These are phyloP conservation scores for Elephas maximus DNA, from an alignment of 2,113 vertebrate species.

Conservation along the genomic window DNA sequence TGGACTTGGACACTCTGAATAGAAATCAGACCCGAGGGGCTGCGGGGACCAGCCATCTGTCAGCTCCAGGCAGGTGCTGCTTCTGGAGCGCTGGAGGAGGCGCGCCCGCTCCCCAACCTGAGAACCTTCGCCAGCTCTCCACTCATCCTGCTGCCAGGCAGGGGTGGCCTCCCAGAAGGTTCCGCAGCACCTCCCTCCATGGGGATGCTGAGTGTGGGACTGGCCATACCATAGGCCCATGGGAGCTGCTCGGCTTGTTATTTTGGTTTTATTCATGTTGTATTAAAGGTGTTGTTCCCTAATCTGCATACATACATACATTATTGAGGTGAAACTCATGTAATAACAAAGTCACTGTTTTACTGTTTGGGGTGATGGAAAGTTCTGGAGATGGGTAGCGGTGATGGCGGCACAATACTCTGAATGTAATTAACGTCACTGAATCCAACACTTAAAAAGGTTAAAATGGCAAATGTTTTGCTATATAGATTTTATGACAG, in stretches of 20 bases:
- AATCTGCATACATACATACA: rapidly evolving
- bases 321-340: not conserved
- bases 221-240: not conserved
- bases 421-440: too few relatives aligned
- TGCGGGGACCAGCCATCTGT: not conserved
- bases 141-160: rapidly evolving
- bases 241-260: not conserved
- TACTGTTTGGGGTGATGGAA: too few relatives aligned
- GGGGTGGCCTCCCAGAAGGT: not conserved
- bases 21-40: not conserved
- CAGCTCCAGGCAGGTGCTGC: not conserved
- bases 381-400: too few relatives aligned
- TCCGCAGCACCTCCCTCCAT: not conserved
- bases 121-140: too few relatives aligned
- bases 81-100: not conserved
- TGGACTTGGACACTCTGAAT: not conserved
- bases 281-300: not conserved
- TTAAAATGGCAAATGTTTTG: too few relatives aligned
- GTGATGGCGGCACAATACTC: too few relatives aligned
- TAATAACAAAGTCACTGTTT: not conserved
- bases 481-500: too few relatives aligned
- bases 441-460: too few relatives aligned
- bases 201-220: not conserved
- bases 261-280: not conserved
- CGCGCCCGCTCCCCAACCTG: not conserved